Conservation (phyloP, 92 coral and sea anemone species). For the Bergia sp. region DNA sequence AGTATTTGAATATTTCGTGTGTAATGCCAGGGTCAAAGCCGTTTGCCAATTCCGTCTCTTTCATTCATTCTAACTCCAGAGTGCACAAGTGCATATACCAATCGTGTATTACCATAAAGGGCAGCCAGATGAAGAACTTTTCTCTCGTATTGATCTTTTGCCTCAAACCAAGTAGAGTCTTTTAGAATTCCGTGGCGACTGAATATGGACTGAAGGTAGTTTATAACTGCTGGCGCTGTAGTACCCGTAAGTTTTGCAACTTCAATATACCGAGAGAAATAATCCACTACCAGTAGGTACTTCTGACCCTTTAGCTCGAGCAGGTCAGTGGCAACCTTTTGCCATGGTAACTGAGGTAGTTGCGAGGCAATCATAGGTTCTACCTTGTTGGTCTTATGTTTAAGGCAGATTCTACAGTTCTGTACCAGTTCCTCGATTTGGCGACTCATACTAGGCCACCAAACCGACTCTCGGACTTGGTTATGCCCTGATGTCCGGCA, state of each 20-base stretch:
- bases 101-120: constrained; percentile 21
- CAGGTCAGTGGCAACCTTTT: not conserved
- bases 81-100: constrained; percentile 24
- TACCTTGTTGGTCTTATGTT: too few relatives aligned
- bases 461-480: constrained; percentile 40
- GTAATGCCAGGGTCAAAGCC: constrained; percentile 37
- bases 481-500: constrained; percentile 51
- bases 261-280: not conserved
- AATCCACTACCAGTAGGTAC: not conserved
- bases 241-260: not conserved
- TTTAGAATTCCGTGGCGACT: too few relatives aligned
- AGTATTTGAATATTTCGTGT: constrained; percentile 13
- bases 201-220: too few relatives aligned
- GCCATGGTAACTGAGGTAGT: not conserved
- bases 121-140: constrained; percentile 28
- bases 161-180: too few relatives aligned
- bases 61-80: constrained; percentile 26
- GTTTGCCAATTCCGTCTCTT: constrained; percentile 44
- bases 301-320: not conserved
- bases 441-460: constrained; percentile 60
- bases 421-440: constrained; percentile 47
- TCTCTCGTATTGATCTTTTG: too few relatives aligned
- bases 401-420: not conserved
- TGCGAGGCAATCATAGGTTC: not conserved
- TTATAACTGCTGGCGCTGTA: too few relatives aligned